Base-by-base conservation (phyloP, 2,113 vertebrate species). In the Python bivittatus region DNA sequence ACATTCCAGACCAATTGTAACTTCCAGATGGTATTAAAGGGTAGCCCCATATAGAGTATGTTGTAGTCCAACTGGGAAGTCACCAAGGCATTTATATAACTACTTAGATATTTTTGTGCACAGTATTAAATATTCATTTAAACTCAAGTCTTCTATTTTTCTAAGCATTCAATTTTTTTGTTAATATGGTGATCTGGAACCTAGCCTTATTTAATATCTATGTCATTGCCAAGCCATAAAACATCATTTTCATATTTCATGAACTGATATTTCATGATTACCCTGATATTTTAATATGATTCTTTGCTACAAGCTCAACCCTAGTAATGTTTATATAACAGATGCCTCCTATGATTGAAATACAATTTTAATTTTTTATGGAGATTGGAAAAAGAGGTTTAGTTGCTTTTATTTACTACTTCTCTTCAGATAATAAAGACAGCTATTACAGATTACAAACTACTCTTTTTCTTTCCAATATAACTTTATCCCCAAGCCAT, bases 211-310 rank as follows among this genome's bases (percentile, higher is more conserved):
- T 88, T 90, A 91, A 2, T 94, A 15, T 72, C 90, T 72, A 56
- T 29, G 22, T 17, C 23, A 23, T 15, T 11, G 72, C 64, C 64
- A 88, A n/a, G 15, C 84, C 54, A 87, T 87, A 87, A 87, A n/a
- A 57, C 9, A 48, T 94, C 72, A 52, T 92, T 53, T 64, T 29
- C 61, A 4, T 64, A 29, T 64, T 64, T 64, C 61, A 64, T 64
- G 27, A 64, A 11, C 25, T 68, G 57, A 93, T 22, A 84, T 91
- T 64, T 88, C 72, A 17, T 92, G 95, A 84, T 90, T 87, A 93
- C 89, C 95, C 85, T 94, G 17, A 12, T 94, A 92, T 92, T 96
- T 95, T 92, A 83, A 84, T 92, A 93, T 90, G 91, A 38, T 91
- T 91, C 23, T 93, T 95, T 92, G 93, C 56, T 86, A 90, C 93